Percentiles rank a stretch among this genome's conserved stretches.
Conservation (phyloP, 2,113 vertebrate species). For the Passer domesticus region DNA sequence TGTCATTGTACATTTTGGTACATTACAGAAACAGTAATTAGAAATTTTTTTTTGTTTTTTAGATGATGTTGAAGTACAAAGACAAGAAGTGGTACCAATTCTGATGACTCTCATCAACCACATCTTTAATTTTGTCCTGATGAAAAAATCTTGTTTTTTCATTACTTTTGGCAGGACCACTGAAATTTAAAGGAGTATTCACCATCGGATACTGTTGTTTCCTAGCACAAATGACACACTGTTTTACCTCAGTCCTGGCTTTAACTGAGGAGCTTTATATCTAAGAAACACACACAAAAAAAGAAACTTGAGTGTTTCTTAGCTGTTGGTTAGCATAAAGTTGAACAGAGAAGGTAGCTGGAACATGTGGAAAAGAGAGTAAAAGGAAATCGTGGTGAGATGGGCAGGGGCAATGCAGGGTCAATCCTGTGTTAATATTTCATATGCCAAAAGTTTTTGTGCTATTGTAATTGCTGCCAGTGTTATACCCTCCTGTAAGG, state of each 20-base stretch:
- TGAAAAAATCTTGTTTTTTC: constrained; percentile 69
- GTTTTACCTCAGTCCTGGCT: constrained; percentile 87
- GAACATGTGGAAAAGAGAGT: constrained; percentile 32
- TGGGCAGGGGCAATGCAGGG: constrained; percentile 68
- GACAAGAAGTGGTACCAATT: constrained; percentile 99
- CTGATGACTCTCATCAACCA: constrained; percentile 79
- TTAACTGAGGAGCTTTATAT: constrained; percentile 79
- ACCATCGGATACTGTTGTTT: constrained; percentile 75
- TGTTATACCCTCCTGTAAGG: constrained; percentile 75
- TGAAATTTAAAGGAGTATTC: constrained; percentile 69
- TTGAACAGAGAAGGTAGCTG: constrained; percentile 38
- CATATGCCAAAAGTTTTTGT: constrained; percentile 82
- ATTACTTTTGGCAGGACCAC: constrained; percentile 79
- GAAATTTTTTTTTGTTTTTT: neutral
- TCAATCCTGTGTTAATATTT: constrained; percentile 77
- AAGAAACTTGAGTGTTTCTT: constrained; percentile 47
- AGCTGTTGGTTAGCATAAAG: constrained; percentile 42
- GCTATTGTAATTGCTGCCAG: constrained; percentile 77
- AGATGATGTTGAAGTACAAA: constrained; percentile 99
- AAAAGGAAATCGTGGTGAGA: neutral
- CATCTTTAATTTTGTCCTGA: constrained; percentile 76
- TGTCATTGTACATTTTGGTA: neutral
- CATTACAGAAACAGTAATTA: neutral
- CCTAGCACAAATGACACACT: constrained; percentile 91
- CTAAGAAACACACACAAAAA: constrained; percentile 60